Evolutionary conservation across 2,797 vertebrate genomes (phyloP).

Genomic region (Phoeniculus purpureus): DNA sequence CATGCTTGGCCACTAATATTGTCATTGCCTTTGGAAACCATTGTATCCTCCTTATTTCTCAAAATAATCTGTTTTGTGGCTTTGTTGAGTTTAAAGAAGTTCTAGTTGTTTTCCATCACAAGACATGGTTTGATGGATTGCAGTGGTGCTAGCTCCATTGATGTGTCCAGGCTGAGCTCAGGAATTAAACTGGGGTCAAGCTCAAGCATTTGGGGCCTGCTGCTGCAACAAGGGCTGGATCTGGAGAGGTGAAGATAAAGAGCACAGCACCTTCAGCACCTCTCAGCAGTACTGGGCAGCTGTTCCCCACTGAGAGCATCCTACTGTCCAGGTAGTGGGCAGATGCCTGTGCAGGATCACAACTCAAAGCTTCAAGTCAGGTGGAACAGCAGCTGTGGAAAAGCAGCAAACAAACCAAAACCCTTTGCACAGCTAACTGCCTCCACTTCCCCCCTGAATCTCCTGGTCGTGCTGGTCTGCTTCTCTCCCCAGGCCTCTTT

Average conservation of each 20-base stretch:
- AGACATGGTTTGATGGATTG: not conserved
- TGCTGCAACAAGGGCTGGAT: not conserved
- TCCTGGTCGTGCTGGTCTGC: accelerated
- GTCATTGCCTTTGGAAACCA: not conserved
- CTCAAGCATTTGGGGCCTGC: accelerated
- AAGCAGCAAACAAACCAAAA: not conserved
- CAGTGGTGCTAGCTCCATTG: accelerated
- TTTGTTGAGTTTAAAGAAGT: not conserved
- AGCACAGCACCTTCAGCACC: not conserved
- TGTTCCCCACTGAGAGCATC: accelerated
- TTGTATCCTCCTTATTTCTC: not conserved
- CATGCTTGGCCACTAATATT: accelerated
- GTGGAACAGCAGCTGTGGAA: accelerated
- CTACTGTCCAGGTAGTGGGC: accelerated
- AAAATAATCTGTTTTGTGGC: not conserved
- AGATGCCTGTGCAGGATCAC: accelerated
- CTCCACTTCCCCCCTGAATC: not conserved
- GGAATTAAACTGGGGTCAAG: not conserved
- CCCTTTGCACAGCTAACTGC: not conserved
- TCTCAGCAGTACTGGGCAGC: not conserved
- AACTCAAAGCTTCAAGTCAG: not conserved
- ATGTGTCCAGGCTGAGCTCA: not conserved
- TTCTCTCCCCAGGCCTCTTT: not conserved
- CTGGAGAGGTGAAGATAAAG: not conserved
- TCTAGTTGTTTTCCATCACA: not conserved